Evolutionary conservation across 2,113 vertebrate genomes (phyloP).

Genomic region (Syngnathus floridae): DNA sequence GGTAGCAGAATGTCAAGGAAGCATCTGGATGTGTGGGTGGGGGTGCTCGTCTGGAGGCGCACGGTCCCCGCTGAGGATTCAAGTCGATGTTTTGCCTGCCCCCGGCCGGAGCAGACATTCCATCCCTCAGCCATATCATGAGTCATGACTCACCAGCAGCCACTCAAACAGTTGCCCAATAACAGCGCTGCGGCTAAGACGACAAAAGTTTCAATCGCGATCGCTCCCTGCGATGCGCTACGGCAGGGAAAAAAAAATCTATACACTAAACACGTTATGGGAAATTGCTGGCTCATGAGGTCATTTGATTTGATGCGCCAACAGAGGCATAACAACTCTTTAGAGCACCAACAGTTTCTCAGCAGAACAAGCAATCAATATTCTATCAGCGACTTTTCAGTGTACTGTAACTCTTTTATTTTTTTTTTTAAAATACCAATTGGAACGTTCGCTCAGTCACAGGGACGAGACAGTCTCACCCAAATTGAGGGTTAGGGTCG

Average conservation of each 20-base stretch:
- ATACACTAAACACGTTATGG: background rate
- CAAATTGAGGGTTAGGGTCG: background rate
- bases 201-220: background rate
- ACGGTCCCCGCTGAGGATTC: conserved; percentile 47
- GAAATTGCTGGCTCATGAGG: conserved; percentile 8
- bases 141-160: conserved; percentile 52
- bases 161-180: conserved; percentile 23
- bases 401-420: conserved; percentile 11
- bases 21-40: conserved; percentile 20
- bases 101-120: conserved; percentile 31
- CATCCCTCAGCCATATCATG: conserved; percentile 33
- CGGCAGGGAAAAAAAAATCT: conserved; percentile 1
- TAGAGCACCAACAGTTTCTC: conserved; percentile 29
- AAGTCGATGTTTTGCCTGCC: conserved; percentile 48
- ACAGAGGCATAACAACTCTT: conserved; percentile 4
- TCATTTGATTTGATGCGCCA: conserved; percentile 4
- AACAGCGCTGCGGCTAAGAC: background rate
- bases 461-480: background rate
- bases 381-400: conserved; percentile 38
- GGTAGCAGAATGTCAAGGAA: conserved; percentile 10
- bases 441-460: background rate
- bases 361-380: conserved; percentile 36
- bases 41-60: conserved; percentile 2
- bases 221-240: background rate
- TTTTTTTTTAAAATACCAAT: background rate